A percentile compares a stretch with the other conserved stretches of the same genome.
phyloP scores from a whole-genome alignment of 2,113 vertebrate species.

The Dicerorhinus sumatrensis region DNA sequence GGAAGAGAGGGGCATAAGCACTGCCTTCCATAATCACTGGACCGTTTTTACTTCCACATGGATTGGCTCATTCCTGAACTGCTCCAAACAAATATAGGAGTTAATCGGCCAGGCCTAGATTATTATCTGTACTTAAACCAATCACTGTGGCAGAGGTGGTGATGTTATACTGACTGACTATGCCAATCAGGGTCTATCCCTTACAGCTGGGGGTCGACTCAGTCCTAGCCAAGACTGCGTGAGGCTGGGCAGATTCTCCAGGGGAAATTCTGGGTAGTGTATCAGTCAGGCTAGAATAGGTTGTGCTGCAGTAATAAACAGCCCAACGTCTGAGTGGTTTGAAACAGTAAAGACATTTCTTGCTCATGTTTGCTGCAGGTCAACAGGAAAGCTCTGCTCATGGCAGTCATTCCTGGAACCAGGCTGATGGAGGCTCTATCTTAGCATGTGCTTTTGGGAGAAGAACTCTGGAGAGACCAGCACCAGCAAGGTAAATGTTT shows the following conservation, averaged over 20 bases:
- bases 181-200: neutral
- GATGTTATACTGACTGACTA: neutral
- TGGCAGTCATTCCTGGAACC: neutral
- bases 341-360: neutral
- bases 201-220: neutral
- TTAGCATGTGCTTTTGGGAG: neutral
- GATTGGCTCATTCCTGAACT: neutral
- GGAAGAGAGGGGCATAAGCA: fast-evolving
- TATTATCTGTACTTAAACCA: neutral
- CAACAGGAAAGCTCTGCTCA: neutral
- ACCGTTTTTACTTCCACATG: neutral
- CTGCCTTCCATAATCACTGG: neutral
- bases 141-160: neutral
- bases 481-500: neutral
- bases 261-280: neutral
- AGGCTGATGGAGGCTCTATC: neutral
- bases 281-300: neutral
- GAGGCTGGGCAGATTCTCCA: neutral
- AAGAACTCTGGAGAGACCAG: neutral
- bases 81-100: neutral
- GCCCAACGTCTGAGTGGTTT: neutral
- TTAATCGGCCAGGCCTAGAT: neutral
- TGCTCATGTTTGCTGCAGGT: neutral
- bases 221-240: neutral
- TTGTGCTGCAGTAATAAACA: neutral